phyloP scores from a whole-genome alignment of 1,140 invertebrate genomes.

The Popillia japonica region DNA sequence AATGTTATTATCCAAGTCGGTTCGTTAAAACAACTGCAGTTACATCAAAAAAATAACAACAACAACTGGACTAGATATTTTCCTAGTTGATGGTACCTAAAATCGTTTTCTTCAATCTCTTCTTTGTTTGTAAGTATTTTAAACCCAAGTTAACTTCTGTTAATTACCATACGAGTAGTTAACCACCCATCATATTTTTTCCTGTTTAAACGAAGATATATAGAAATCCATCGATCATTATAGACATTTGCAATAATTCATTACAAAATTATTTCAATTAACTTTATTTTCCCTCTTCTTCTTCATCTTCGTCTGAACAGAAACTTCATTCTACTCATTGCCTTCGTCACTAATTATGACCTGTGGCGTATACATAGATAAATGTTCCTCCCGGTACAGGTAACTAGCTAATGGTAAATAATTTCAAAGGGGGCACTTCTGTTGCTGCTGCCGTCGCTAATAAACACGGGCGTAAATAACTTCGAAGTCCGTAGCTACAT shows the following conservation, averaged over 20 bases:
- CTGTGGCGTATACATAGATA: slow-evolving; percentile 12
- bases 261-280: slow-evolving; percentile 16
- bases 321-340: not conserved
- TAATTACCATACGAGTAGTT: not conserved
- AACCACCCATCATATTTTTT: not conserved
- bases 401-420: slow-evolving; percentile 28
- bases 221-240: not conserved
- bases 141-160: no score
- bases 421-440: slow-evolving; percentile 9
- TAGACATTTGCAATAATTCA: slow-evolving; percentile 12
- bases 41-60: no score
- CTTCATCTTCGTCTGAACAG: not conserved
- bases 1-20: no score
- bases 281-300: not conserved
- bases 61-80: no score
- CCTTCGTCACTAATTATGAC: slow-evolving; percentile 23
- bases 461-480: slow-evolving; percentile 55
- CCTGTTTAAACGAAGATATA: not conserved
- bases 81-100: no score
- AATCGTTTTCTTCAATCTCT: no score
- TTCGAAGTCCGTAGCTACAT: slow-evolving; percentile 40
- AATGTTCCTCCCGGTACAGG: not conserved
- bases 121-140: no score
- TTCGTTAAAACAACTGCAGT: no score
- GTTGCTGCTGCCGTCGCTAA: slow-evolving; percentile 42